Conservation (phyloP, 2,888 invertebrate genomes). For the Aspidiotus rigidus region DNA sequence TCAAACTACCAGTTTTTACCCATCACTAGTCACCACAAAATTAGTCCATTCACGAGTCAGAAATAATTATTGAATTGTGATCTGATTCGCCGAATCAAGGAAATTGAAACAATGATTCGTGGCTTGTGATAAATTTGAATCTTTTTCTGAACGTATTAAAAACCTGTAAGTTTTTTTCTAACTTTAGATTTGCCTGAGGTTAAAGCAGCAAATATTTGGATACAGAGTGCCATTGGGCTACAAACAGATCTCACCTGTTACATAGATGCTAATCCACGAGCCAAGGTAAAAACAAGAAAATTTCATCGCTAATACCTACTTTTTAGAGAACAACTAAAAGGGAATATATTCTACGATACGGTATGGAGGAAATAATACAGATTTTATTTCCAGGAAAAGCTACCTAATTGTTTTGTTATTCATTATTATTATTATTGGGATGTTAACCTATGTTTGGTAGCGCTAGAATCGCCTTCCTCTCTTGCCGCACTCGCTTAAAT, state of each 20-base stretch:
- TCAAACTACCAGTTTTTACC: no score
- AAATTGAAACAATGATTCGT: no score
- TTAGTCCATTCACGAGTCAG: no score
- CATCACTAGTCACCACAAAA: no score
- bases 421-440: no score
- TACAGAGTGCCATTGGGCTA: slow-evolving; percentile 23
- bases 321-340: not conserved
- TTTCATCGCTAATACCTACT: not conserved
- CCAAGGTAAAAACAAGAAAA: slow-evolving; percentile 13
- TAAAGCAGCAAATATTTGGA: slow-evolving; percentile 3
- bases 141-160: not conserved
- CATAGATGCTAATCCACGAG: slow-evolving; percentile 19
- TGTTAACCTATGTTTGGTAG: no score
- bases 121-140: not conserved
- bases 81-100: no score
- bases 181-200: slow-evolving; percentile 28
- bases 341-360: not conserved
- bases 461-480: no score
- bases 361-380: not conserved
- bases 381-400: not conserved
- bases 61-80: no score
- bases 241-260: slow-evolving; percentile 19
- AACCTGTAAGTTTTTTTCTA: slow-evolving; percentile 3
- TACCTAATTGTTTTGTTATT: no score
- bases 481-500: no score